Percentiles rank a stretch among this genome's conserved stretches.
Conservation (phyloP, 2,888 invertebrate genomes). For the Gymnoscelis rufifasciata region DNA sequence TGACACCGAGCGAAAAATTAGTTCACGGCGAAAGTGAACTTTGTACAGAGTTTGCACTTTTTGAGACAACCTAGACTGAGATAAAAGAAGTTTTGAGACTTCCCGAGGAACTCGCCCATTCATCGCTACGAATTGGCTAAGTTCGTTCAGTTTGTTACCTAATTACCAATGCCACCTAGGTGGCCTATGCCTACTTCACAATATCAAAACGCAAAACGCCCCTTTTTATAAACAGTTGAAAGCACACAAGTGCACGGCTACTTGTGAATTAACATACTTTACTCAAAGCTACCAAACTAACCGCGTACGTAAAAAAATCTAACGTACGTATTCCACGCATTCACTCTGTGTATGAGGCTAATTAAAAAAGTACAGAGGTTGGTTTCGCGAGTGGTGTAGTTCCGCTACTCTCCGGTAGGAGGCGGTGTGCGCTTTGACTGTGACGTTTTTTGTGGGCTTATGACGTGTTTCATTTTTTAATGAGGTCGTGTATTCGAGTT, state of each 20-base stretch:
- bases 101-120: constrained; percentile 30
- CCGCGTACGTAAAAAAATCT: constrained; percentile 65
- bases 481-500: constrained; percentile 71
- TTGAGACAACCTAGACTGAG: constrained; percentile 71
- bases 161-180: too few species aligned
- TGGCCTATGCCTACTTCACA: constrained; percentile 31
- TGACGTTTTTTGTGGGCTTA: constrained; percentile 55
- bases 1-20: constrained; percentile 78
- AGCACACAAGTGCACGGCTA: constrained; percentile 51
- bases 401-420: constrained; percentile 73
- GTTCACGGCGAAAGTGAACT: constrained; percentile 78
- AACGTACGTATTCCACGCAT: constrained; percentile 72
- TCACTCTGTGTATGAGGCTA: constrained; percentile 72
- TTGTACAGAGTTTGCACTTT: constrained; percentile 76
- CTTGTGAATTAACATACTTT: constrained; percentile 75
- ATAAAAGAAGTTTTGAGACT: constrained; percentile 65
- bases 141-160: constrained; percentile 8
- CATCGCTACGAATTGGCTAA: constrained; percentile 19
- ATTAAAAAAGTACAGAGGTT: constrained; percentile 77
- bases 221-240: constrained; percentile 54
- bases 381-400: constrained; percentile 71
- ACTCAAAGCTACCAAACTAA: constrained; percentile 75
- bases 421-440: constrained; percentile 70
- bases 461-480: constrained; percentile 72
- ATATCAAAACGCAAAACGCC: constrained; percentile 35